Evolutionary conservation across 2,888 invertebrate genomes (phyloP).

Genomic region (Melinopterus prodromus): DNA sequence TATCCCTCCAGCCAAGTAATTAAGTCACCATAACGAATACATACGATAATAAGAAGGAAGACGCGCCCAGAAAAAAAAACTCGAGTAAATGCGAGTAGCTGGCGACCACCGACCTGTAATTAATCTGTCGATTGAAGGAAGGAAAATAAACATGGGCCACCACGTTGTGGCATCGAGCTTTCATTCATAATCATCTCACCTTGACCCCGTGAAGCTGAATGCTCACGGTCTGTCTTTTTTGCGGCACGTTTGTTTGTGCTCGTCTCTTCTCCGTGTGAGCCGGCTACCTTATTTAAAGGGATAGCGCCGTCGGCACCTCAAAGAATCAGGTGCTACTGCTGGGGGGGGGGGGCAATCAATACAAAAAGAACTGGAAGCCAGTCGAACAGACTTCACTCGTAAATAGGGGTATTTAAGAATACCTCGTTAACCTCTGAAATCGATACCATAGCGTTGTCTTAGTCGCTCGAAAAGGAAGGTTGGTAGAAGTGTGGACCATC

Average conservation of each 20-base stretch:
- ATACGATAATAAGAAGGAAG: too few relatives aligned
- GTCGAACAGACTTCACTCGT: not conserved
- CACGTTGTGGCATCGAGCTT: not conserved
- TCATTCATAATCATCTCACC: not conserved
- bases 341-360: not conserved
- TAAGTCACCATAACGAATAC: not conserved
- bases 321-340: not conserved
- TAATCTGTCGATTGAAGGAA: not conserved
- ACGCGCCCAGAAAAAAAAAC: too few relatives aligned
- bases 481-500: too few relatives aligned
- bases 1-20: not conserved
- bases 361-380: not conserved
- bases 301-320: not conserved
- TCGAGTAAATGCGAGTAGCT: not conserved
- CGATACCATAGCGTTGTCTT: too few relatives aligned
- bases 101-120: not conserved
- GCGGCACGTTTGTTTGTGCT: not conserved
- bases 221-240: constrained; percentile 4
- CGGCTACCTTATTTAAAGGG: not conserved
- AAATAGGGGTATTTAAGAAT: not conserved
- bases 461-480: too few relatives aligned
- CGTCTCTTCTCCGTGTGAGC: not conserved
- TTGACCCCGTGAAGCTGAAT: constrained; percentile 4
- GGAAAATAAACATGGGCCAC: too few relatives aligned
- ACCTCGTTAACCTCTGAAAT: too few relatives aligned